phyloP scores from a whole-genome alignment of 2,888 invertebrate genomes.

The Laothoe populi region DNA sequence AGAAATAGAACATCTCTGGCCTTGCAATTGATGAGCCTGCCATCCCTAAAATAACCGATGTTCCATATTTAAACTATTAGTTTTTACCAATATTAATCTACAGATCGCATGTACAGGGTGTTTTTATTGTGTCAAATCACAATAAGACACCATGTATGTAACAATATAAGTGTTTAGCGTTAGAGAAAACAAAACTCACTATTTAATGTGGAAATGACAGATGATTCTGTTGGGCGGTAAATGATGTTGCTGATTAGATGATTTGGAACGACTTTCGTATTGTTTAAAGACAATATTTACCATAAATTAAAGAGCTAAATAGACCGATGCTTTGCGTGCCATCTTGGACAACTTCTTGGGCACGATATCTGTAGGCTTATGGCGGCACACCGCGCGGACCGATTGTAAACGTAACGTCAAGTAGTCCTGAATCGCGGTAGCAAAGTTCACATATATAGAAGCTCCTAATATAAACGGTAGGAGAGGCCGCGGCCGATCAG shows the following conservation, averaged over 20 bases:
- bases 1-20: no score
- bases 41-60: background rate
- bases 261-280: background rate
- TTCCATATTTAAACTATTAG: background rate
- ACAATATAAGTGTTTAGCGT: slow-evolving; percentile 9
- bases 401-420: no score
- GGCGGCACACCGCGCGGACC: no score
- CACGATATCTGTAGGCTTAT: no score
- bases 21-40: no score
- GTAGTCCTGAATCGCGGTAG: no score
- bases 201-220: slow-evolving; percentile 13
- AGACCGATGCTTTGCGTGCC: no score
- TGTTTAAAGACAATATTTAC: background rate
- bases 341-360: no score
- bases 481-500: no score
- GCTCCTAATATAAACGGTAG: no score
- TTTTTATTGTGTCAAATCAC: background rate
- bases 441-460: no score
- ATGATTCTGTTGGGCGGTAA: slow-evolving; percentile 5
- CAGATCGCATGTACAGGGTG: slow-evolving; percentile 2
- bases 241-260: slow-evolving; percentile 6
- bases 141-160: background rate
- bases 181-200: slow-evolving; percentile 11
- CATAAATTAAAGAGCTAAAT: background rate
- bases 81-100: slow-evolving; percentile 19